These are phyloP conservation scores for Planiliza haematocheilus DNA, from an alignment of 2,113 vertebrate genomes.

Conservation along the genomic window DNA sequence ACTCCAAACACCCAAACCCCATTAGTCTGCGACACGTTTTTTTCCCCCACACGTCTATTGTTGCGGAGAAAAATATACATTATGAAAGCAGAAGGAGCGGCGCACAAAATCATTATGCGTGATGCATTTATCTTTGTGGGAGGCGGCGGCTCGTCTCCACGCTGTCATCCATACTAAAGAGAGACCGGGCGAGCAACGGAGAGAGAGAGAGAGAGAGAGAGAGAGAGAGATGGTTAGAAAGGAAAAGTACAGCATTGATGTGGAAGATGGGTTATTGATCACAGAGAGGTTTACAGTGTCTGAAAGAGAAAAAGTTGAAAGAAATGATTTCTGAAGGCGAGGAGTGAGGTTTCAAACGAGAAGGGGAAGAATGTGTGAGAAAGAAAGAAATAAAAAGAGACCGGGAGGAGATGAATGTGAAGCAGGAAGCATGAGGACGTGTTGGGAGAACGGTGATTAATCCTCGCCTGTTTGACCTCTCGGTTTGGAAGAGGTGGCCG, in stretches of 20 bases:
- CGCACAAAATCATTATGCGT: constrained; percentile 33
- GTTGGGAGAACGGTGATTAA: constrained; percentile 39
- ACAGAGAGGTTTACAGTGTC: not conserved
- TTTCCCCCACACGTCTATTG: constrained; percentile 29
- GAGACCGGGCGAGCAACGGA: no score
- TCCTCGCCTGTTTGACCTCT: constrained; percentile 48
- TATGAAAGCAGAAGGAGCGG: not conserved
- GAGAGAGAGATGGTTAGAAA: not conserved
- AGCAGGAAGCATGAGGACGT: constrained; percentile 29
- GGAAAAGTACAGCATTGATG: not conserved
- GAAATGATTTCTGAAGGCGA: not conserved
- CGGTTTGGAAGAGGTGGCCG: constrained; percentile 31
- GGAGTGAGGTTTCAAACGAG: not conserved
- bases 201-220: not conserved
- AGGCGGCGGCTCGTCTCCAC: constrained; percentile 33
- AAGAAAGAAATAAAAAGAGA: no score
- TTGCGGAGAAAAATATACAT: constrained; percentile 29
- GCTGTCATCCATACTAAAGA: constrained; percentile 9
- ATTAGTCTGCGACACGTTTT: constrained; percentile 5
- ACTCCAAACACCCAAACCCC: constrained; percentile 22
- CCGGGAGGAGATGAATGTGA: constrained; percentile 10
- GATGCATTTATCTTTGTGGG: constrained; percentile 52
- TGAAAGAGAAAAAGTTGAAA: not conserved
- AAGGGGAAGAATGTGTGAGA: not conserved
- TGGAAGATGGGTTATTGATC: not conserved